Conservation (phyloP, 2,113 vertebrate genomes). For the Marcusenius ussheri region DNA sequence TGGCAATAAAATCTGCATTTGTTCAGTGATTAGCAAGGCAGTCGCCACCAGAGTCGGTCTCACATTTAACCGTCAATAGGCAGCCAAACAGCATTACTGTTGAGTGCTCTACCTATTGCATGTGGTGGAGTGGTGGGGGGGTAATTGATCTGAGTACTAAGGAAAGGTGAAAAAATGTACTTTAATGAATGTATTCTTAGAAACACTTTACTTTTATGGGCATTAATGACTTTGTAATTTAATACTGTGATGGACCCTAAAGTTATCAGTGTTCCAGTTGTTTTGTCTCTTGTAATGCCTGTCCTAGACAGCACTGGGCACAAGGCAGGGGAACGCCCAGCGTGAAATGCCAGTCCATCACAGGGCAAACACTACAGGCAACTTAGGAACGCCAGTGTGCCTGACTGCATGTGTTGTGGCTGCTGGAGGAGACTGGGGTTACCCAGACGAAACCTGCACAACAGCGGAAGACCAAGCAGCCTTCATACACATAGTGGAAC, state of each 20-base stretch:
- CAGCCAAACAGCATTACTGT: background rate
- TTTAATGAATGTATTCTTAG: background rate
- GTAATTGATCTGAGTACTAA: background rate
- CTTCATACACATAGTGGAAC: background rate
- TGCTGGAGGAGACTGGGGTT: background rate
- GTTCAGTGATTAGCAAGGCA: background rate
- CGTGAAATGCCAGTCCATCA: background rate
- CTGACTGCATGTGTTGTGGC: background rate
- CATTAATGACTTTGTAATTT: background rate
- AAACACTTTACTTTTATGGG: background rate
- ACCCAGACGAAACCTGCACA: background rate
- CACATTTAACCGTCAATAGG: background rate
- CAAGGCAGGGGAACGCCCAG: background rate
- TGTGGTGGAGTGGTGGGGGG: background rate
- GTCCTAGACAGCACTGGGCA: background rate
- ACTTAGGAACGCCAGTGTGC: background rate
- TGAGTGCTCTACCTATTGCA: background rate
- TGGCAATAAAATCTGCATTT: background rate
- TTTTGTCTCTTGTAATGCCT: background rate
- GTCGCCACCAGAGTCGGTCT: background rate
- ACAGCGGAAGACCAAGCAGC: background rate
- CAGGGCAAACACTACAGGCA: background rate
- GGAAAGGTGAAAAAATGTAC: background rate
- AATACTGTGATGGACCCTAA: background rate
- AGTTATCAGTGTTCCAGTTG: background rate